Conservation (phyloP, 2,888 invertebrate species). For the Colletes collaris region DNA sequence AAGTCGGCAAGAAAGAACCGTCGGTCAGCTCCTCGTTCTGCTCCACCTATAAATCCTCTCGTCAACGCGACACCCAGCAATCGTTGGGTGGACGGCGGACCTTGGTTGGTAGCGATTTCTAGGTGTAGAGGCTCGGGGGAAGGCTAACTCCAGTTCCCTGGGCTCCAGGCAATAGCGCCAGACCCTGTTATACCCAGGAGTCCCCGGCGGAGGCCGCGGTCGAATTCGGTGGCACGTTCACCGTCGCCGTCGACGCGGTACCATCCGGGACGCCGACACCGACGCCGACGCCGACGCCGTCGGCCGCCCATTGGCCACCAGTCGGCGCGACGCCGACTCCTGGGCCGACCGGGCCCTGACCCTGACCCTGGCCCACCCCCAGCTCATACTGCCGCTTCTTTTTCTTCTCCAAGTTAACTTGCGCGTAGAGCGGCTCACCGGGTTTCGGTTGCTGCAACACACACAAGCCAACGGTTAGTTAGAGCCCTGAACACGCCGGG, state of each 20-base stretch:
- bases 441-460: conserved; percentile 84
- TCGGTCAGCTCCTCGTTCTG: background rate
- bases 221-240: conserved; percentile 79
- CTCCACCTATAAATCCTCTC: background rate
- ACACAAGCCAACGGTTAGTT: conserved; percentile 79
- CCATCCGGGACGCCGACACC: conserved; percentile 66
- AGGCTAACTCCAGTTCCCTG: conserved; percentile 21
- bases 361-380: conserved; percentile 81
- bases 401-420: conserved; percentile 87
- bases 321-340: conserved; percentile 65
- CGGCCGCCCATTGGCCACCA: conserved; percentile 74
- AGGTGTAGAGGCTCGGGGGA: conserved; percentile 33
- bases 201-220: conserved; percentile 82
- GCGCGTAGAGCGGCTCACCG: conserved; percentile 87
- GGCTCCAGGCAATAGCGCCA: background rate
- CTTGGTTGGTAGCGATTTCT: conserved; percentile 1
- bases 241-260: conserved; percentile 65
- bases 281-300: conserved; percentile 55
- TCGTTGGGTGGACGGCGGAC: background rate
- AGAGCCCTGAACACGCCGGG: conserved; percentile 46
- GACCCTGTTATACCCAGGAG: conserved; percentile 83
- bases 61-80: background rate
- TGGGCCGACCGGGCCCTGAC: conserved; percentile 68
- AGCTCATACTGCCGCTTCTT: conserved; percentile 84
- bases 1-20: background rate